Conservation (phyloP, 1,140 invertebrate genomes). For the Camponotus vicinus region DNA sequence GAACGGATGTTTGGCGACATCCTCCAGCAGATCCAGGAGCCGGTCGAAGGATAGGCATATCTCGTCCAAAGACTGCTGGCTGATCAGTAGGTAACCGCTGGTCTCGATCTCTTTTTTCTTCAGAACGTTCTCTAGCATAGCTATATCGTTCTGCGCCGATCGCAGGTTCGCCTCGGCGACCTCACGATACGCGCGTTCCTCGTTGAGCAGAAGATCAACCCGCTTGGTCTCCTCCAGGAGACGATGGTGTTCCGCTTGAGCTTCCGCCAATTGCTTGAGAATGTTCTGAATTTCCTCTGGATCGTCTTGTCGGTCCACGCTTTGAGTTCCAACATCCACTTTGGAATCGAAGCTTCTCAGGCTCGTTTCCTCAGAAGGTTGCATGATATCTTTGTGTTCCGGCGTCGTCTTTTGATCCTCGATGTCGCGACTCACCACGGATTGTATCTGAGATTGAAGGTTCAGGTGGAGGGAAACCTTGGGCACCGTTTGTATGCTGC, state of each 20-base stretch:
- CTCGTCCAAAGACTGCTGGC: conserved; percentile 80
- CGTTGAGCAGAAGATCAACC: conserved; percentile 66
- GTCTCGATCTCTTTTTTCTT: conserved; percentile 78
- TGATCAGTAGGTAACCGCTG: conserved; percentile 78
- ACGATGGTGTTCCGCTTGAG: conserved; percentile 66
- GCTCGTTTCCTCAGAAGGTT: neutral
- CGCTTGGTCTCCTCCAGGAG: conserved; percentile 66
- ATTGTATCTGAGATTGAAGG: conserved; percentile 76
- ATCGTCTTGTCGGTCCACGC: neutral
- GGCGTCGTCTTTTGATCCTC: neutral
- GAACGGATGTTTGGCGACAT: conserved; percentile 46
- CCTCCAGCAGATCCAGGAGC: conserved; percentile 78
- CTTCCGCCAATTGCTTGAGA: conserved; percentile 63
- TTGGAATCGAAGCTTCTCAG: conserved; percentile 3
- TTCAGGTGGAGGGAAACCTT: conserved; percentile 78
- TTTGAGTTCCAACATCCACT: conserved; percentile 43
- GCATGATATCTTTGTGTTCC: neutral
- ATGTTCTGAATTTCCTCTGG: conserved; percentile 56
- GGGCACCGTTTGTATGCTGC: conserved; percentile 14
- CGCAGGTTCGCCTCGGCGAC: conserved; percentile 78
- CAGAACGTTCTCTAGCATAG: conserved; percentile 76
- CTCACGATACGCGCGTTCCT: conserved; percentile 78
- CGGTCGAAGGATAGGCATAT: conserved; percentile 79
- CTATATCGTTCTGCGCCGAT: conserved; percentile 72
- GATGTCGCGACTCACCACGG: neutral